phyloP scores from a whole-genome alignment of 2,113 vertebrate genomes.

The Leucosticte australis region DNA sequence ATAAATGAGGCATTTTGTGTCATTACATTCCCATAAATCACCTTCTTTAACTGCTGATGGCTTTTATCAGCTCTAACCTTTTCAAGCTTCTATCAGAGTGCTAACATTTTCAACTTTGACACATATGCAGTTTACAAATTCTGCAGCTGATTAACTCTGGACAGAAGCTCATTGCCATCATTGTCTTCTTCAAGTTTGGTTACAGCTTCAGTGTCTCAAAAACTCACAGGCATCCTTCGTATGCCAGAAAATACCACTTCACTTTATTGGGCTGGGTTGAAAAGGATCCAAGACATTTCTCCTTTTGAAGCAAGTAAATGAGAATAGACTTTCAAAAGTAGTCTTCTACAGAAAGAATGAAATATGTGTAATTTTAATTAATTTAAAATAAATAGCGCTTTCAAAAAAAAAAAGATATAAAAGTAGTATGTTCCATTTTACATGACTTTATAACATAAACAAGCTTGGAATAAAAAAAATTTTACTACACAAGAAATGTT shows the following conservation, averaged over 20 bases:
- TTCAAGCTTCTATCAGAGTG: constrained; percentile 96
- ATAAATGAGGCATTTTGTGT: constrained; percentile 98
- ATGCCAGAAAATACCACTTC: constrained; percentile 51
- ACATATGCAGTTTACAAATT: constrained; percentile 93
- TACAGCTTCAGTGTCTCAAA: constrained; percentile 67
- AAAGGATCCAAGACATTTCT: not conserved
- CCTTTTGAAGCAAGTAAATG: constrained; percentile 14
- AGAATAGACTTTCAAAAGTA: not conserved
- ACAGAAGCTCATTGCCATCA: constrained; percentile 75
- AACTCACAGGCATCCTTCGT: not conserved
- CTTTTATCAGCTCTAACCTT: constrained; percentile 99
- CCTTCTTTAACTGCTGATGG: constrained; percentile 93
- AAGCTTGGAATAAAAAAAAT: not conserved
- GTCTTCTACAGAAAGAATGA: not conserved
- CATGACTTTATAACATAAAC: not conserved
- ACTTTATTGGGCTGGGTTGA: not conserved
- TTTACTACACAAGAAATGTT: not conserved
- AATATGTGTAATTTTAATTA: not conserved
- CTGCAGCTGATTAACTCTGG: constrained; percentile 95
- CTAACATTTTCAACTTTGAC: constrained; percentile 98
- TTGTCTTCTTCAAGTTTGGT: constrained; percentile 74
- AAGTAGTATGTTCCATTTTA: not conserved
- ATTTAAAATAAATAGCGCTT: not conserved
- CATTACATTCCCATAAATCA: constrained; percentile 98
- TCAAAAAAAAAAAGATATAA: not conserved